A percentile compares a stretch with the other conserved stretches of the same genome.
These are phyloP conservation scores for Gila orcuttii DNA, from an alignment of 2,113 vertebrate species.

Conservation along the genomic window DNA sequence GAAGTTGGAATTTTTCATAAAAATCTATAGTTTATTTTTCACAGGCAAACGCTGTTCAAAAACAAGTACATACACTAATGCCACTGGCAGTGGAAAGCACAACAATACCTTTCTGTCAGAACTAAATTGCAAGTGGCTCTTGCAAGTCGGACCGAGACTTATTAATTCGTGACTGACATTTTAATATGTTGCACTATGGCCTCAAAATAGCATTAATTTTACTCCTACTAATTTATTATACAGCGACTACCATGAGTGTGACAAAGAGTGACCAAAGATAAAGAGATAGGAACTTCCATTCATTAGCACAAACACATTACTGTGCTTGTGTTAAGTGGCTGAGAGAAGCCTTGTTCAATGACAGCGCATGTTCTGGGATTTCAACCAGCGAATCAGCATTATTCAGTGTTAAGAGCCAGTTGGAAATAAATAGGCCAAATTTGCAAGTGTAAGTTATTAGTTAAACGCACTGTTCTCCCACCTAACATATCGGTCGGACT, in stretches of 20 bases:
- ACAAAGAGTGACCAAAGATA: constrained; percentile 4
- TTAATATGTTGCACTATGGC: constrained; percentile 22
- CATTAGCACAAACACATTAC: background rate
- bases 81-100: background rate
- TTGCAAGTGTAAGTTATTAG: constrained; percentile 45
- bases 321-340: background rate
- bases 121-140: constrained; percentile 34
- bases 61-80: background rate
- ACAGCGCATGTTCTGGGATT: background rate
- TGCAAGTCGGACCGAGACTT: background rate
- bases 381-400: constrained; percentile 23
- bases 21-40: constrained; percentile 31
- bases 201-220: constrained; percentile 9
- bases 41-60: constrained; percentile 10
- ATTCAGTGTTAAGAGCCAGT: constrained; percentile 23
- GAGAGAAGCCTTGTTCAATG: background rate
- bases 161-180: no score
- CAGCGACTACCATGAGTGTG: background rate
- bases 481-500: background rate
- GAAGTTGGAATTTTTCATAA: constrained; percentile 35
- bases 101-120: constrained; percentile 24
- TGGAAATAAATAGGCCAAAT: constrained; percentile 32
- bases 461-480: background rate
- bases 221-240: constrained; percentile 18
- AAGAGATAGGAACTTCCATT: constrained; percentile 16